Percentiles rank a stretch among this genome's conserved stretches.
phyloP scores from a whole-genome alignment of 1,140 invertebrate species.

The Drosophila carrolli region DNA sequence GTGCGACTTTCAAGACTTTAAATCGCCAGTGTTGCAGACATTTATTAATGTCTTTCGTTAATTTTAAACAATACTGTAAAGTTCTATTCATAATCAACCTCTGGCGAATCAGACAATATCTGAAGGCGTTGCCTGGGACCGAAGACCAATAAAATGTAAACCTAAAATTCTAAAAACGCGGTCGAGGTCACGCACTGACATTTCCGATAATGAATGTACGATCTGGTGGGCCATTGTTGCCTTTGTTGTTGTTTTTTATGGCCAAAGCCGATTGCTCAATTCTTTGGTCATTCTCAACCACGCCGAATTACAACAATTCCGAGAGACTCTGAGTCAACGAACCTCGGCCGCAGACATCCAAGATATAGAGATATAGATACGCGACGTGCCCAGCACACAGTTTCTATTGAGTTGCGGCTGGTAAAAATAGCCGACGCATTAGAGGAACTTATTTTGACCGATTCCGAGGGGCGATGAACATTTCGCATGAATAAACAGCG shows the following conservation, averaged over 20 bases:
- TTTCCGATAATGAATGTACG: conserved; percentile 70
- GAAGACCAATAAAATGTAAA: conserved; percentile 41
- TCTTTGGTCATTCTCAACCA: conserved; percentile 40
- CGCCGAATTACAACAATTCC: conserved; percentile 21
- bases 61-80: conserved; percentile 24
- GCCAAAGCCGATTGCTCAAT: conserved; percentile 63
- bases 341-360: conserved; percentile 52
- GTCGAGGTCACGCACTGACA: conserved; percentile 80
- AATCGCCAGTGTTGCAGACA: conserved; percentile 21
- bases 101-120: conserved; percentile 36
- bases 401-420: conserved; percentile 28
- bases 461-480: conserved; percentile 38
- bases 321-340: conserved; percentile 66
- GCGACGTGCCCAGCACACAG: conserved; percentile 58
- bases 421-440: conserved; percentile 72
- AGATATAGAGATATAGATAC: conserved; percentile 55
- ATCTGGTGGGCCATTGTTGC: conserved; percentile 25
- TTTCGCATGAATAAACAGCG: conserved; percentile 41
- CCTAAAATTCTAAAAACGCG: conserved; percentile 63
- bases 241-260: conserved; percentile 34
- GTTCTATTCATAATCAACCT: conserved; percentile 25
- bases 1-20: conserved; percentile 8
- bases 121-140: conserved; percentile 48
- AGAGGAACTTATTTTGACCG: conserved; percentile 54
- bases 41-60: conserved; percentile 30